These are phyloP conservation scores for Menidia beryllina DNA, from an alignment of 2,113 vertebrate genomes.

Conservation along the genomic window DNA sequence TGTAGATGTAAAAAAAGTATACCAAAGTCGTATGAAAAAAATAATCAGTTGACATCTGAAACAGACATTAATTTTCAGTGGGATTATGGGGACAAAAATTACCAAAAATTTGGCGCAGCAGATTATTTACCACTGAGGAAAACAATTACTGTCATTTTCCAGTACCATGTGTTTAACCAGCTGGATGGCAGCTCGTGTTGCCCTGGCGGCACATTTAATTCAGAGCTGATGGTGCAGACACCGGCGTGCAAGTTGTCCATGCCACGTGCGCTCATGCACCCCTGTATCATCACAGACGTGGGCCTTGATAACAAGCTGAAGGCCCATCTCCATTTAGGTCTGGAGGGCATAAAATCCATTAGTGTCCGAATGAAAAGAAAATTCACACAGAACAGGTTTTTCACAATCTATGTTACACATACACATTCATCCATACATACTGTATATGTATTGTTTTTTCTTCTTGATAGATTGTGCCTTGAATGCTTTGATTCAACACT, in stretches of 20 bases:
- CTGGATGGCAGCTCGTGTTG: neutral
- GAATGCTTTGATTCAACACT: neutral
- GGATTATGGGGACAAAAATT: no score
- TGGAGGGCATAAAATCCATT: neutral
- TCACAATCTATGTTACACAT: neutral
- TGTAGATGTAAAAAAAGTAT: no score
- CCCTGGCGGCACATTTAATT: neutral
- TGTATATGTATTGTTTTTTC: neutral
- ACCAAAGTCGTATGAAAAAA: no score
- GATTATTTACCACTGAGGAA: neutral
- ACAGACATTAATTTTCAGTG: no score
- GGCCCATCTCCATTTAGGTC: neutral
- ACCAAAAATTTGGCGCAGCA: neutral
- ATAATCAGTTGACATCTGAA: no score
- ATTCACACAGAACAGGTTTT: neutral
- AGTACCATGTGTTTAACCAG: neutral
- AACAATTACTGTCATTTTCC: neutral
- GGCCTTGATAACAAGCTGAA: neutral
- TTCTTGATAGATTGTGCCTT: neutral
- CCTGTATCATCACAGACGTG: neutral
- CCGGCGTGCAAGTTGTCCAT: neutral
- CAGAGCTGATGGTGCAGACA: neutral
- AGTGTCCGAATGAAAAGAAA: neutral
- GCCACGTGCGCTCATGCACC: neutral
- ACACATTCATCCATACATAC: no score